Conservation (phyloP, 2,113 vertebrate species). For the Centropus unirufus region DNA sequence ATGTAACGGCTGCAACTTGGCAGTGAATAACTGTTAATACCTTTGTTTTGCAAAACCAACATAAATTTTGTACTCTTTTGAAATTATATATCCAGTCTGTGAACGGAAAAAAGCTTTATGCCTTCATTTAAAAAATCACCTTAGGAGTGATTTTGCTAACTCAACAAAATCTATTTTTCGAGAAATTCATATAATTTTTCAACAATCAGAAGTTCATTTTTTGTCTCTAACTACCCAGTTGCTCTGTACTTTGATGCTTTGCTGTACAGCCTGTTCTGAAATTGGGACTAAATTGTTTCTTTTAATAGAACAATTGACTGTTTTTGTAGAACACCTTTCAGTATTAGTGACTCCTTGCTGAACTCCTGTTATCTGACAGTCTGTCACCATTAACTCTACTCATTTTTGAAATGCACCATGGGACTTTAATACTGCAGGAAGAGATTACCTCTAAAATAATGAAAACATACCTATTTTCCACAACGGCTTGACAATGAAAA, state of each 20-base stretch:
- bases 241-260: neutral
- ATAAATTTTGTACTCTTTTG: neutral
- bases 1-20: neutral
- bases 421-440: neutral
- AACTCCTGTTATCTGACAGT: conserved; percentile 32
- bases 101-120: neutral
- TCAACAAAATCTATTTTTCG: neutral
- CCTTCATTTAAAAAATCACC: neutral
- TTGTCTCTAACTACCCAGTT: neutral
- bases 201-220: neutral
- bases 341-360: conserved; percentile 5
- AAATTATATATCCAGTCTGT: neutral
- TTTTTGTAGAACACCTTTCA: neutral
- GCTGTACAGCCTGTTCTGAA: neutral
- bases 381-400: conserved; percentile 3
- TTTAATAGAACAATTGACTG: neutral
- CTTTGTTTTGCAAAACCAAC: neutral
- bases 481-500: neutral
- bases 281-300: neutral
- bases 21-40: neutral
- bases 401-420: neutral
- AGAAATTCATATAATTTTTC: neutral
- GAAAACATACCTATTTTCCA: neutral
- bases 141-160: neutral
- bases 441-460: conserved; percentile 44